These are phyloP conservation scores for Calyptommatus sinebrachiatus DNA, from an alignment of 2,113 vertebrate species.

Conservation along the genomic window DNA sequence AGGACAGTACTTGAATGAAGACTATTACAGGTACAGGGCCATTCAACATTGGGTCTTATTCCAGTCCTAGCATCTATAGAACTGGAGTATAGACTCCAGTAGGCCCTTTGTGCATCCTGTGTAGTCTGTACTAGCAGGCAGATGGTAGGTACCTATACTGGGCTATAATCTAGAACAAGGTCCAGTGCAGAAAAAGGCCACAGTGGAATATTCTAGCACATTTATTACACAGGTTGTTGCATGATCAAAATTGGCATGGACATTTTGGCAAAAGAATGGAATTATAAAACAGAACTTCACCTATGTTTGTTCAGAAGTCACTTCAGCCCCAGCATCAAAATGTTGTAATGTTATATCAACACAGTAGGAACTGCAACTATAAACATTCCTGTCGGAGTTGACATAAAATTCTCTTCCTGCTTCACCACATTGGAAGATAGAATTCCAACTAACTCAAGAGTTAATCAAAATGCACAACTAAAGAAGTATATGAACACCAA, in stretches of 20 bases:
- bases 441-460: background rate
- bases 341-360: background rate
- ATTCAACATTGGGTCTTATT: too few relatives aligned
- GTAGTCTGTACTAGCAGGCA: too few relatives aligned
- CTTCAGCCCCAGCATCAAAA: too few relatives aligned
- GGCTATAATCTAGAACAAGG: too few relatives aligned
- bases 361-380: background rate
- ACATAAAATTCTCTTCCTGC: background rate
- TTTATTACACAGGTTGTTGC: background rate
- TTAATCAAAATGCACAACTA: background rate
- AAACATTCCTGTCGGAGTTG: background rate
- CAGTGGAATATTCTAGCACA: background rate
- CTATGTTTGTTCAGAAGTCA: too few relatives aligned
- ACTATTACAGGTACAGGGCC: background rate
- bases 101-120: too few relatives aligned
- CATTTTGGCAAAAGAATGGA: background rate
- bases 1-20: background rate
- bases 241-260: background rate
- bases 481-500: background rate
- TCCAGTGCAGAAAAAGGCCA: too few relatives aligned
- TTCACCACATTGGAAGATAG: background rate
- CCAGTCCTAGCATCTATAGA: too few relatives aligned
- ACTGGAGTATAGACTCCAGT: too few relatives aligned
- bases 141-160: too few relatives aligned
- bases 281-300: background rate